Percentiles rank a stretch among this genome's conserved stretches.
Evolutionary conservation across 2,113 vertebrate species (phyloP).

Genomic region (Tapirus terrestris): DNA sequence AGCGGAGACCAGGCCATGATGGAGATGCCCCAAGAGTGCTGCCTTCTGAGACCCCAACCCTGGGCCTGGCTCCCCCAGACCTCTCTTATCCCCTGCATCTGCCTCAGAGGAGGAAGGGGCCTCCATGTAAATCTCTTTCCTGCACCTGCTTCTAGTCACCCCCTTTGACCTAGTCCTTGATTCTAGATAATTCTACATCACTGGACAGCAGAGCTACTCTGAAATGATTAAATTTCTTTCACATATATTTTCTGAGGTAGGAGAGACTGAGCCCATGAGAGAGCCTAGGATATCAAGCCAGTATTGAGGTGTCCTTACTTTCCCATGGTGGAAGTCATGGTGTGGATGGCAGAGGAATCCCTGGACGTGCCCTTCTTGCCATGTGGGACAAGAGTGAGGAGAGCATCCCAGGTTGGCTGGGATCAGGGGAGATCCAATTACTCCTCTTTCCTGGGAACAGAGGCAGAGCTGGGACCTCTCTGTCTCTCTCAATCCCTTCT

Average conservation of each 20-base stretch:
- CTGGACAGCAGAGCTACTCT: background rate
- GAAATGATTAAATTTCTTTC: accelerated
- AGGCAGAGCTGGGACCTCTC: background rate
- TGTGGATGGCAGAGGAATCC: no score
- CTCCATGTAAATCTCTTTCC: background rate
- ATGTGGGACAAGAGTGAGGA: no score
- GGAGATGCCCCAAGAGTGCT: no score
- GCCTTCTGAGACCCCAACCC: background rate
- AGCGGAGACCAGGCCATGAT: background rate
- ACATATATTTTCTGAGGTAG: no score
- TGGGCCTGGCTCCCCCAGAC: background rate
- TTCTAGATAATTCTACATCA: background rate
- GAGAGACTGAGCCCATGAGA: no score
- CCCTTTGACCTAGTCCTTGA: background rate
- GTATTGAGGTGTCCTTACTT: no score
- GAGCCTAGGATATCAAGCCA: no score
- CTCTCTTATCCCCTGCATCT: background rate
- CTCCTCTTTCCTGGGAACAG: no score
- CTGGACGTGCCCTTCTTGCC: no score
- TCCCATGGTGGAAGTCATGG: no score
- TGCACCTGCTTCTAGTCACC: background rate
- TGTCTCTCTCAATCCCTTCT: background rate
- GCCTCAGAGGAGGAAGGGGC: background rate
- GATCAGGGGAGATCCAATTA: no score
- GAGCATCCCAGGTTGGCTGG: no score